Percentiles rank a stretch among this genome's conserved stretches.
These are phyloP conservation scores for Reticulitermes speratus DNA, from an alignment of 1,140 invertebrate species.

Conservation along the genomic window DNA sequence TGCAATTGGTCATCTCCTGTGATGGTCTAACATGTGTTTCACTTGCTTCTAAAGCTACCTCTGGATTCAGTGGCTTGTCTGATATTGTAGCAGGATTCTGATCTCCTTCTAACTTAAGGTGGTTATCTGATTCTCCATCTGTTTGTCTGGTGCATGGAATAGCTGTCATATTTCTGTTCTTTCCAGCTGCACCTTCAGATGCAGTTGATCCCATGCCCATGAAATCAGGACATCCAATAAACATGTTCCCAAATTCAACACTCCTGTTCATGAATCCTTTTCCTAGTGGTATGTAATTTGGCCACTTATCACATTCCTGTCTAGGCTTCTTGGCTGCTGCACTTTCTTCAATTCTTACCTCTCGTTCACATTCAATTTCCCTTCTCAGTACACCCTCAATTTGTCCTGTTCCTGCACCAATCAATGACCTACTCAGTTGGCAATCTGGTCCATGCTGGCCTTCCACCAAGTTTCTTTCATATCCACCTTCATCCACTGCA, in stretches of 20 bases:
- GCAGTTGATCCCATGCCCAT: background rate
- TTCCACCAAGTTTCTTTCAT: background rate
- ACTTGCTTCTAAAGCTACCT: too few species aligned
- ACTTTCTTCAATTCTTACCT: background rate
- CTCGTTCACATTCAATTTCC: background rate
- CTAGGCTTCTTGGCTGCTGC: background rate
- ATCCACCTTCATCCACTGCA: background rate
- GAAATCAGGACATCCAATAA: conserved; percentile 17
- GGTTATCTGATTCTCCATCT: background rate
- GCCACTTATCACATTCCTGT: background rate
- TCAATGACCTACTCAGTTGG: background rate
- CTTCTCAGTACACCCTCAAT: background rate
- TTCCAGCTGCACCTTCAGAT: background rate
- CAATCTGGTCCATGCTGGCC: background rate
- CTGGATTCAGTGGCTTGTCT: too few species aligned
- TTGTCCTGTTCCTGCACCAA: background rate
- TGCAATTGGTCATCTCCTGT: too few species aligned
- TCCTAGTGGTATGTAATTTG: background rate
- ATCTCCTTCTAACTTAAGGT: background rate
- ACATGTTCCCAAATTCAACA: conserved; percentile 22
- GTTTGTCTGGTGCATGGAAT: background rate
- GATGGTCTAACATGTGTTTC: too few species aligned
- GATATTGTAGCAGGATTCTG: too few species aligned
- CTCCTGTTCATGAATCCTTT: conserved; percentile 6
- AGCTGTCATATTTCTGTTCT: background rate